Conservation (phyloP, 2,797 vertebrate species). For the Benthosema pterotum region DNA sequence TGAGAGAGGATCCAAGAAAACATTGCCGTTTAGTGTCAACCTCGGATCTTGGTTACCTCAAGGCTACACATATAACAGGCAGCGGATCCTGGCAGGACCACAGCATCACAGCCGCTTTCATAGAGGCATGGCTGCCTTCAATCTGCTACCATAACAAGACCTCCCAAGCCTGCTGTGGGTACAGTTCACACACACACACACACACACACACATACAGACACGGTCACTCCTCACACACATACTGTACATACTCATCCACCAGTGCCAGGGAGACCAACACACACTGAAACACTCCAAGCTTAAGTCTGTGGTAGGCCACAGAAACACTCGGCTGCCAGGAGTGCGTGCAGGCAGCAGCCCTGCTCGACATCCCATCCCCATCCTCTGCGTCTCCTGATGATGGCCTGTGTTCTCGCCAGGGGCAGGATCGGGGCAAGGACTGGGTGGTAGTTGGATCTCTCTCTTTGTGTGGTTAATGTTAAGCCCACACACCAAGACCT, state of each 20-base stretch:
- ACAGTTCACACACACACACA: slow-evolving; percentile 4
- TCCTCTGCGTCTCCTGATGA: slow-evolving; percentile 35
- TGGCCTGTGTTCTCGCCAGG: slow-evolving; percentile 38
- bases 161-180: slow-evolving; percentile 22
- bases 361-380: slow-evolving; percentile 51
- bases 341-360: slow-evolving; percentile 36
- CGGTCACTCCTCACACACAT: slow-evolving; percentile 19
- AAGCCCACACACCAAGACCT: slow-evolving; percentile 20
- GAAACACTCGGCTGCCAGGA: slow-evolving; percentile 37
- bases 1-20: not conserved
- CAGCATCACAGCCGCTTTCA: not conserved
- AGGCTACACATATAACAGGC: not conserved
- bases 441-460: slow-evolving; percentile 42
- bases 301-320: slow-evolving; percentile 65
- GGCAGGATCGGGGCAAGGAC: slow-evolving; percentile 24
- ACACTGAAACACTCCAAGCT: slow-evolving; percentile 45
- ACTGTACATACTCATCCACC: slow-evolving; percentile 17
- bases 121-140: slow-evolving; percentile 19
- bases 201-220: slow-evolving; percentile 13
- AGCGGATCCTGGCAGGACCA: not conserved
- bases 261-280: slow-evolving; percentile 37
- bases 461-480: slow-evolving; percentile 40
- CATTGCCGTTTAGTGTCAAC: no score
- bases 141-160: slow-evolving; percentile 14
- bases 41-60: no score